Percentiles rank a stretch among this genome's conserved stretches.
These are phyloP conservation scores for Campylorhamphus procurvoides DNA, from an alignment of 2,113 vertebrate genomes.

Conservation along the genomic window DNA sequence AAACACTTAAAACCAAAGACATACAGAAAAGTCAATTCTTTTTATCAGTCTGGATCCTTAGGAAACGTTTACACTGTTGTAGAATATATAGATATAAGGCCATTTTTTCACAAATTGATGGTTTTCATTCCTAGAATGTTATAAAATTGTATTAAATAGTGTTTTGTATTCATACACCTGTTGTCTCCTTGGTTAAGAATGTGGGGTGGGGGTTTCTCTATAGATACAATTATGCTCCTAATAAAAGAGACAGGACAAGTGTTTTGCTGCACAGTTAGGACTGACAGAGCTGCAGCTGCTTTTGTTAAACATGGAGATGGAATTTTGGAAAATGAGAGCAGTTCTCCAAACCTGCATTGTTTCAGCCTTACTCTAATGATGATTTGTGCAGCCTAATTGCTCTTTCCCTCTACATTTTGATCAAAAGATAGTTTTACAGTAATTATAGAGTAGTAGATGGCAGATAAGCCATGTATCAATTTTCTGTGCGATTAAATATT, in stretches of 20 bases:
- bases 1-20: neutral
- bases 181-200: neutral
- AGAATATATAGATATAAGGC: neutral
- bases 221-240: neutral
- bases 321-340: neutral
- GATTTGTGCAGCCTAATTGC: neutral
- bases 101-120: neutral
- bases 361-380: neutral
- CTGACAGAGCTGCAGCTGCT: neutral
- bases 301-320: neutral
- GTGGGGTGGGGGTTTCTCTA: neutral
- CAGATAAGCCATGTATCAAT: rapidly evolving
- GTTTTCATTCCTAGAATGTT: neutral
- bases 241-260: neutral
- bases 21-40: neutral
- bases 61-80: neutral
- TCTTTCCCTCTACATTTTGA: neutral
- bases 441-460: neutral
- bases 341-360: neutral
- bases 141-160: neutral
- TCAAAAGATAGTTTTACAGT: neutral
- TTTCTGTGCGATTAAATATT: neutral
- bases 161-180: neutral
- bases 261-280: neutral
- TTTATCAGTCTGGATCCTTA: neutral